Conservation (phyloP, 2,797 vertebrate genomes). For the Choloepus didactylus region DNA sequence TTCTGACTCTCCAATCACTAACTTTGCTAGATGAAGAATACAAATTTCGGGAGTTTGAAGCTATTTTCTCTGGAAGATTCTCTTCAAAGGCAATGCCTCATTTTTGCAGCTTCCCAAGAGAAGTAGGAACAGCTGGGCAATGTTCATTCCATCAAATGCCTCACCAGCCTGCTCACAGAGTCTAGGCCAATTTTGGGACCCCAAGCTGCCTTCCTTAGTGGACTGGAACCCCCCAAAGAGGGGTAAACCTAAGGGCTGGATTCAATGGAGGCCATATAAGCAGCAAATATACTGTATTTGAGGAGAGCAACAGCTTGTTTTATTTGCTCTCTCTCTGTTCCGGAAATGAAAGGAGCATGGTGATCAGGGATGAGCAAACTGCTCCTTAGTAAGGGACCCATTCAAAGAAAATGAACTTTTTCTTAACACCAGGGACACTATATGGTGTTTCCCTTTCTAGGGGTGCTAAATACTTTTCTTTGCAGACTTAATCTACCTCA, state of each 20-base stretch:
- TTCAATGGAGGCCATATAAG: conserved; percentile 34
- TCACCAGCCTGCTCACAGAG: neutral
- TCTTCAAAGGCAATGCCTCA: conserved; percentile 68
- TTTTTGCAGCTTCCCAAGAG: conserved; percentile 57
- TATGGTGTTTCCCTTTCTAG: conserved; percentile 67
- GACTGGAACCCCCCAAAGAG: conserved; percentile 37
- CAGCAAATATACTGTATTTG: neutral
- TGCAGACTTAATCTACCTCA: conserved; percentile 76
- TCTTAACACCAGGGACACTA: conserved; percentile 72
- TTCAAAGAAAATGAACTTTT: conserved; percentile 74
- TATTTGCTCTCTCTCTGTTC: conserved; percentile 54
- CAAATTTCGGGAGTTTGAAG: neutral
- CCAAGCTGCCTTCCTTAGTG: conserved; percentile 64
- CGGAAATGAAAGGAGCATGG: conserved; percentile 2
- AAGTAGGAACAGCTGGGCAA: conserved; percentile 57
- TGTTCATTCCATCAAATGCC: conserved; percentile 37
- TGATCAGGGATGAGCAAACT: conserved; percentile 48
- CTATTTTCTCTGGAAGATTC: conserved; percentile 28
- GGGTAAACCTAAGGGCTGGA: conserved; percentile 35
- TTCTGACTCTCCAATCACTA: neutral
- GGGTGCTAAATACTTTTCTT: conserved; percentile 56
- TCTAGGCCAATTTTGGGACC: conserved; percentile 40
- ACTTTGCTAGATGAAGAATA: conserved; percentile 15
- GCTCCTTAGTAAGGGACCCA: conserved; percentile 63
- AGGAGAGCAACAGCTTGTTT: conserved; percentile 48